Evolutionary conservation across 2,888 invertebrate species (phyloP), one percentile per base, ranked within the genome.

Genomic region (Synanthedon formicaeformis): DNA sequence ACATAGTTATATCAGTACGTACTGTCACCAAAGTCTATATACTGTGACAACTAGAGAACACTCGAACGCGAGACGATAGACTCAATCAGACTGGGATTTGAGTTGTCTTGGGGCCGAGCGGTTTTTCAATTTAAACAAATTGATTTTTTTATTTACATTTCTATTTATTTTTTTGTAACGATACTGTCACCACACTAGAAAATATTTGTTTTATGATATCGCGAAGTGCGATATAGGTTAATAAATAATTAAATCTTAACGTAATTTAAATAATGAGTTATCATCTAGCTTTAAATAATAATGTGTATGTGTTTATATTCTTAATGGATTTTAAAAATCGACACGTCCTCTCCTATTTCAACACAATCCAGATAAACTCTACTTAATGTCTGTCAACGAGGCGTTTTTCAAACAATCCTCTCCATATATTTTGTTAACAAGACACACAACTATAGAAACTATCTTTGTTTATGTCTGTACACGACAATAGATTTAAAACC

Each of bases 71-170:
- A 64, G 64, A 68, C 60, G 71, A 69, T 34, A 72, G 74, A 75
- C 72, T 81, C 83, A 81, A 81, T 83, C 82, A 80, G 79, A 82
- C 71, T 72, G 71, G 83, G 83, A 83, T 82, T 81, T 82, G 69
- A 67, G 63, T 62, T 61, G 70, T 70, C 71, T 69, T 63, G 56
- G 61, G 57, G 59, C 58, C 53, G 57, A 62, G 63, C 64, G 64
- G 68, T 67, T 72, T 70, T 67, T 72, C 70, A 66, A 65, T 64
- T 64, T 62, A 64, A 60, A 45, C 64, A 74, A 80, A 81, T 80
- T 80, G 80, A 80, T 81, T 75, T 77, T 78, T 34, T 79, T 78
- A 75, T 81, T 78, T 78, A 75, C 72, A 69, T 13, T 16, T 49
- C 23, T 34, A 34, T 34, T 34, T 34, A 34, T 34, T 34, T 34